Conservation (phyloP, 2,888 invertebrate species). For the Aelia acuminata region DNA sequence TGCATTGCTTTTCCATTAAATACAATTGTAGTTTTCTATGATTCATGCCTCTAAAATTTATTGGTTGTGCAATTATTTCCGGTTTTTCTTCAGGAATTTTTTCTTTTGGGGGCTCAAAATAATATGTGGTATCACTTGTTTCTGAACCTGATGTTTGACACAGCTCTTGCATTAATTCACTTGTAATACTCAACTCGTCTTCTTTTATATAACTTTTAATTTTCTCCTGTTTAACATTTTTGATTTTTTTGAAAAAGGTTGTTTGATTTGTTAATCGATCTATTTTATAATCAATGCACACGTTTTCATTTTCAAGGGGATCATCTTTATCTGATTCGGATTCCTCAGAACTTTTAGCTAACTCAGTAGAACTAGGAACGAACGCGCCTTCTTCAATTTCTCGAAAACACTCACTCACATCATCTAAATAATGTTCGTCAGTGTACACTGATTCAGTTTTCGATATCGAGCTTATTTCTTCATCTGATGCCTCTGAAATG, state of each 20-base stretch:
- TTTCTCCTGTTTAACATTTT: background rate
- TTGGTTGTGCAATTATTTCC: background rate
- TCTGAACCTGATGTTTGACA: slow-evolving; percentile 20
- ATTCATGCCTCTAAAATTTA: slow-evolving; percentile 4
- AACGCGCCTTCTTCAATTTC: slow-evolving; percentile 11
- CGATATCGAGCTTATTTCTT: background rate
- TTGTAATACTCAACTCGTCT: slow-evolving; percentile 41
- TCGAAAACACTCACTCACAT: slow-evolving; percentile 16
- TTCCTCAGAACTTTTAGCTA: background rate
- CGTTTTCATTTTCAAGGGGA: background rate
- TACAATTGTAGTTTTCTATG: slow-evolving; percentile 27
- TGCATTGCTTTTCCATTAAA: slow-evolving; percentile 33
- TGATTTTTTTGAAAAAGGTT: slow-evolving; percentile 3
- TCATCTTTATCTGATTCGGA: background rate
- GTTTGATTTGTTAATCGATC: background rate
- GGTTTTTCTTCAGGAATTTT: slow-evolving; percentile 23
- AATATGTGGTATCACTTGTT: slow-evolving; percentile 12
- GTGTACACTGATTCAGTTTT: slow-evolving; percentile 11
- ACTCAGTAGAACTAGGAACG: background rate
- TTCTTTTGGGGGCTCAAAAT: slow-evolving; percentile 29
- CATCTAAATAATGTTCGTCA: slow-evolving; percentile 17
- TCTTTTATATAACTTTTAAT: slow-evolving; percentile 9
- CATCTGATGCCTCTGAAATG: background rate
- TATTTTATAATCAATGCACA: background rate
- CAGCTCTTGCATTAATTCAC: slow-evolving; percentile 26